phyloP scores from a whole-genome alignment of 2,888 invertebrate genomes.

The Drosophila nigritarsus region DNA sequence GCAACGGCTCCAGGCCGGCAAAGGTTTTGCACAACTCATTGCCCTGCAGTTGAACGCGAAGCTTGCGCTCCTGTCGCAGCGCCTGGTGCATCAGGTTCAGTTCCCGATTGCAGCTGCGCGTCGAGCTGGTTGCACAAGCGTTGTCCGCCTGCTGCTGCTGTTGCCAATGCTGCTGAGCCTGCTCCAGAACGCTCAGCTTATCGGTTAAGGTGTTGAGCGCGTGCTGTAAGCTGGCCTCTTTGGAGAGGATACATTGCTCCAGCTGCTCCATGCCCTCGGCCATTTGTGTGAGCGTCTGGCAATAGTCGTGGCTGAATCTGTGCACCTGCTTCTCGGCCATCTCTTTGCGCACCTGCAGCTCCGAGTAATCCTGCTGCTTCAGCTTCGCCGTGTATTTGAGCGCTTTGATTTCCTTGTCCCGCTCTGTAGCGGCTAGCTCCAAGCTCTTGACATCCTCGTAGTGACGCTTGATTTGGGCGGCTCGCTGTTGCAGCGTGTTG shows the following conservation, averaged over 20 bases:
- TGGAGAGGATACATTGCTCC: slow-evolving; percentile 89
- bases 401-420: slow-evolving; percentile 96
- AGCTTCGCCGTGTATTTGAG: slow-evolving; percentile 93
- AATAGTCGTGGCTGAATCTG: slow-evolving; percentile 86
- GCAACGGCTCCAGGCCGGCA: slow-evolving; percentile 86
- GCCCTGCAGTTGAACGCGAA: slow-evolving; percentile 86
- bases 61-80: slow-evolving; percentile 86
- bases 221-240: slow-evolving; percentile 97
- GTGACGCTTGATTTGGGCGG: slow-evolving; percentile 95
- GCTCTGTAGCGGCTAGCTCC: slow-evolving; percentile 93
- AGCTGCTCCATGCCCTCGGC: slow-evolving; percentile 89
- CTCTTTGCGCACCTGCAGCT: slow-evolving; percentile 95
- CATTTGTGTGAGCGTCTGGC: slow-evolving; percentile 59
- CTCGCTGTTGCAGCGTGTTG: slow-evolving; percentile 91
- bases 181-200: slow-evolving; percentile 95
- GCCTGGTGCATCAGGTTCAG: slow-evolving; percentile 68
- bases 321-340: slow-evolving; percentile 94
- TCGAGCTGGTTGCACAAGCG: slow-evolving; percentile 76
- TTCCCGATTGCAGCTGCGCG: slow-evolving; percentile 68
- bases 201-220: slow-evolving; percentile 96
- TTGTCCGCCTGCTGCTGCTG: slow-evolving; percentile 88
- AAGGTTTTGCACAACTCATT: slow-evolving; percentile 86
- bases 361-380: slow-evolving; percentile 96
- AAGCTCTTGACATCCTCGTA: slow-evolving; percentile 95
- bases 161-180: slow-evolving; percentile 94